Percentiles rank a stretch among this genome's conserved stretches.
Conservation (phyloP, 2,888 invertebrate genomes). For the Panzeria rudis region DNA sequence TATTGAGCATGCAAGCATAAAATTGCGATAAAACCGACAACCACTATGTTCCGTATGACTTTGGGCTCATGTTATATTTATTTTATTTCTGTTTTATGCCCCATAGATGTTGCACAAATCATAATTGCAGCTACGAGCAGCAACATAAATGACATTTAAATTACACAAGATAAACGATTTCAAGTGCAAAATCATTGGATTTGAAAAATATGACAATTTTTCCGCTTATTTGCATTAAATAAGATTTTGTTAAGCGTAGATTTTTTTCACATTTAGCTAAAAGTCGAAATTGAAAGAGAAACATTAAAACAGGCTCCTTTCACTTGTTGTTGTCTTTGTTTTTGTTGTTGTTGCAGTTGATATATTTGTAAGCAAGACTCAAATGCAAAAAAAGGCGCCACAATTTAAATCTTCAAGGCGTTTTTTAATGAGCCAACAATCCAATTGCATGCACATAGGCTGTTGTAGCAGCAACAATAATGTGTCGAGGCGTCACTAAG, state of each 20-base stretch:
- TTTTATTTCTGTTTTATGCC: slow-evolving; percentile 38
- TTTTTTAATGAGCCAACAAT: slow-evolving; percentile 67
- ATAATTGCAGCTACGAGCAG: slow-evolving; percentile 48
- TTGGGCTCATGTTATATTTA: slow-evolving; percentile 16
- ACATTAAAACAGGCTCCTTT: slow-evolving; percentile 63
- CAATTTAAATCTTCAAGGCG: slow-evolving; percentile 66
- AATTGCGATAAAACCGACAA: slow-evolving; percentile 47
- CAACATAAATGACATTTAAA: slow-evolving; percentile 63
- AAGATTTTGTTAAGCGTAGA: slow-evolving; percentile 38
- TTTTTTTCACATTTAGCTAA: background rate
- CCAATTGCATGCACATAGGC: slow-evolving; percentile 15
- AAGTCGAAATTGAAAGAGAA: slow-evolving; percentile 28
- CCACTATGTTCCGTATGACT: background rate
- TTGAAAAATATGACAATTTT: slow-evolving; percentile 66
- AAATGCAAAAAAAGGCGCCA: slow-evolving; percentile 68
- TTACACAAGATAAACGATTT: slow-evolving; percentile 68
- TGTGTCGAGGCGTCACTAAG: slow-evolving; percentile 19
- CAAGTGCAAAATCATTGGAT: slow-evolving; percentile 70
- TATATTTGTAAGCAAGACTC: slow-evolving; percentile 11
- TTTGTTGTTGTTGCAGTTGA: background rate
- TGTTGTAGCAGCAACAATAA: background rate
- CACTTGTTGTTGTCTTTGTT: slow-evolving; percentile 50
- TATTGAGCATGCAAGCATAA: slow-evolving; percentile 46
- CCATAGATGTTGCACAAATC: slow-evolving; percentile 46
- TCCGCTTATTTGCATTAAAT: slow-evolving; percentile 63